phyloP scores from a whole-genome alignment of 2,797 vertebrate species.

The Dipus sagitta region DNA sequence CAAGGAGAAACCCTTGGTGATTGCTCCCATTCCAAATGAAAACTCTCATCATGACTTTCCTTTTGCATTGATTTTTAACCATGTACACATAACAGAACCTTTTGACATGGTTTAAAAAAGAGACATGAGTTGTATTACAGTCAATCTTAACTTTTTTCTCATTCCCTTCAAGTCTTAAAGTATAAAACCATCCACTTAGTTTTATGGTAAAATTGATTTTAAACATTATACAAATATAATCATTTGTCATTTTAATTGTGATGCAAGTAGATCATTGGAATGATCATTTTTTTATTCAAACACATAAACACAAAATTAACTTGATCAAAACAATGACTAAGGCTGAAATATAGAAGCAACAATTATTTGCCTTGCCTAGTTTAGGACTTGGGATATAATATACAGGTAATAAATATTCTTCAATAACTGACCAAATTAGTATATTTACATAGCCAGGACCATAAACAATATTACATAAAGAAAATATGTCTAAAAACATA shows the following conservation, averaged over 20 bases:
- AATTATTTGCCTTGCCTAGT: not conserved
- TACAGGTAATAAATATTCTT: not conserved
- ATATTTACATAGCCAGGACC: not conserved
- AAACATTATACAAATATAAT: not conserved
- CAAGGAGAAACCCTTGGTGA: slow-evolving; percentile 30
- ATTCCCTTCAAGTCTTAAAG: not conserved
- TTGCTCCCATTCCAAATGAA: slow-evolving; percentile 57
- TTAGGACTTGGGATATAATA: not conserved
- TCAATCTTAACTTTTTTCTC: not conserved
- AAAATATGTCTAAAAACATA: not conserved
- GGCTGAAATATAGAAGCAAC: not conserved
- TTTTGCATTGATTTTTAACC: slow-evolving; percentile 45
- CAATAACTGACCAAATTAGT: not conserved
- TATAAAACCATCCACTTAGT: not conserved
- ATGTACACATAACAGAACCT: not conserved
- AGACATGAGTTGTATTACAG: not conserved
- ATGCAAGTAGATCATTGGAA: not conserved
- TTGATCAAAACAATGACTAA: not conserved
- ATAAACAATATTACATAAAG: not conserved
- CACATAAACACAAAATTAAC: not conserved
- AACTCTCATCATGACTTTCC: not conserved
- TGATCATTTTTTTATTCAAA: not conserved
- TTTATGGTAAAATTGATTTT: not conserved
- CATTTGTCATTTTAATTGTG: not conserved
- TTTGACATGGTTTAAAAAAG: slow-evolving; percentile 1